Evolutionary conservation across 1,140 invertebrate genomes (phyloP), one percentile per base, ranked within the genome.

Genomic region (Heliconius congener): DNA sequence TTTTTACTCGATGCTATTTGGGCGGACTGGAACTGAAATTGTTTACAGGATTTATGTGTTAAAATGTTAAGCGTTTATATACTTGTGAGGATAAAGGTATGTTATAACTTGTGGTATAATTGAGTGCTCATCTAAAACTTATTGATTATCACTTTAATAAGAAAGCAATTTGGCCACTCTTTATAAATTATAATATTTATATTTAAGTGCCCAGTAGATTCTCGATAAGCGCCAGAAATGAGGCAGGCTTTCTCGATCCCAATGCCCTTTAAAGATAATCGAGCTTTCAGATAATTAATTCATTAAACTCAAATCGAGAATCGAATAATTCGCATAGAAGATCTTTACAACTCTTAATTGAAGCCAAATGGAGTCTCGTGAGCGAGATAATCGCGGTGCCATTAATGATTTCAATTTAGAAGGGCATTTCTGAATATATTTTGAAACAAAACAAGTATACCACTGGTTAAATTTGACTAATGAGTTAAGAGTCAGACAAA

Each of bases 321-420:
- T 91, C 86, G 86, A 86, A 92, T 91, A 91, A 88, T 92, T 92
- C 92, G 87, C 90, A 91, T 91, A 90, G 88, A 85, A 92, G 87
- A 94, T 93, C 89, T 89, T 88, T 87, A 93, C 92, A 92, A 92
- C 87, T 88, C 92, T 94, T 94, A 93, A 94, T 94, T 94, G 92
- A 91, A 87, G 83, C 86, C 80, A 84, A 86, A 85, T 87, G 87
- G 84, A 82, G 83, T 80, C 88, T 89, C 91, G 92, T 93, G 92
- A 93, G 91, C 80, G 77, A 93, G 91, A 94, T 94, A 92, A 94
- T 94, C 92, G 86, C 86, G 78, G 78, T 72, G 81, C 86, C 89
- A 88, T 91, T 94, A 94, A 92, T 90, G 92, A 93, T 93, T 91
- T 90, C 89, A 91, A 92, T 91, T 92, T 92, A 92, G 91, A 92